Conservation (phyloP, 2,797 vertebrate species). For the Pseudocheirus occidentalis region DNA sequence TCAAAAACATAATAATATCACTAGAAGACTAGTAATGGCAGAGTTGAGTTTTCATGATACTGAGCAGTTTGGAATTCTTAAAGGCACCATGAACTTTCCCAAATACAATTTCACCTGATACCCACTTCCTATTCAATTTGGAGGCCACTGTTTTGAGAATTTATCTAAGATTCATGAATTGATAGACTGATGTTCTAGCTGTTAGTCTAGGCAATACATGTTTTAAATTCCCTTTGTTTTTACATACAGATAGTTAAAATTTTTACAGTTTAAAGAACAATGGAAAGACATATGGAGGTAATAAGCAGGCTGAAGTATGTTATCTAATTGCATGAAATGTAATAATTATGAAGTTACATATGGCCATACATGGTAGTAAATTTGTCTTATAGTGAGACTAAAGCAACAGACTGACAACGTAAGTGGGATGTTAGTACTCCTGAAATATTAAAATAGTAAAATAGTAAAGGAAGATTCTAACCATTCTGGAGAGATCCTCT, state of each 20-base stretch:
- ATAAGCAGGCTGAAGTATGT: neutral
- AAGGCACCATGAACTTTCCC: neutral
- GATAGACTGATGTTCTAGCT: too few species aligned
- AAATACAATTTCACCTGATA: neutral
- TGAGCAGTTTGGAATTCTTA: neutral
- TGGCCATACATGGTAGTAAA: too few species aligned
- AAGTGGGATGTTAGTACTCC: too few species aligned
- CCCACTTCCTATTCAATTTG: neutral
- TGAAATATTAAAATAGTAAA: too few species aligned
- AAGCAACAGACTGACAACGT: too few species aligned
- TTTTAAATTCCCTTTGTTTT: neutral
- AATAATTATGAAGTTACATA: too few species aligned
- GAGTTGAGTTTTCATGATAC: neutral
- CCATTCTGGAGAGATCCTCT: too few species aligned
- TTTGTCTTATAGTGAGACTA: too few species aligned
- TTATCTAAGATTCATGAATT: too few species aligned
- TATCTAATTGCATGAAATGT: too few species aligned
- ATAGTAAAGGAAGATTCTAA: neutral
- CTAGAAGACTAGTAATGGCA: neutral
- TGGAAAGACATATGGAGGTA: neutral
- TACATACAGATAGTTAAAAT: neutral
- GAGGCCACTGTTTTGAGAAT: too few species aligned
- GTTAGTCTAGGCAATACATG: too few species aligned
- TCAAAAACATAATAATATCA: neutral
- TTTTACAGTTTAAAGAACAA: neutral